Evolutionary conservation across 2,888 invertebrate species (phyloP).

Genomic region (Luperina nickerlii): DNA sequence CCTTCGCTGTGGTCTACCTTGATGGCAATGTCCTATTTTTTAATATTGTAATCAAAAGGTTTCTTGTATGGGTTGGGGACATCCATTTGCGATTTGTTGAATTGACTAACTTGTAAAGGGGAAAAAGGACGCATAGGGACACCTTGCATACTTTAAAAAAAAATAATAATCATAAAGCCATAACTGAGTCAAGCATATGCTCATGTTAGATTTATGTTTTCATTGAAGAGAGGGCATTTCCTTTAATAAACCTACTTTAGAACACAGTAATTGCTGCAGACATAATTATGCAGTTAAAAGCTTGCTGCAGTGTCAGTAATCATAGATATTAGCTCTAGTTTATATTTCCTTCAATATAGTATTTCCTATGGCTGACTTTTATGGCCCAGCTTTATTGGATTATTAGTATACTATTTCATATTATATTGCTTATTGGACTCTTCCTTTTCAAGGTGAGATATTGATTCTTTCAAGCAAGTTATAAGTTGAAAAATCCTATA

Average conservation of each 20-base stretch:
- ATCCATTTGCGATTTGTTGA: no score
- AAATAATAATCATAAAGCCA: not conserved
- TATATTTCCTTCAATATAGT: slow-evolving; percentile 38
- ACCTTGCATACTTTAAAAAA: no score
- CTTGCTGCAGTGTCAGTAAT: slow-evolving; percentile 27
- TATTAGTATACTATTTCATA: slow-evolving; percentile 3
- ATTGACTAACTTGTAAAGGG: not conserved
- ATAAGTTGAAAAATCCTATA: not conserved
- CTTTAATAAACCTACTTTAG: slow-evolving; percentile 9
- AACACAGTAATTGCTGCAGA: slow-evolving; percentile 7
- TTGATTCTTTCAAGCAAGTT: not conserved
- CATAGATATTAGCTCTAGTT: slow-evolving; percentile 26
- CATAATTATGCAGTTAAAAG: slow-evolving; percentile 28
- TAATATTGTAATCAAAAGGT: not conserved
- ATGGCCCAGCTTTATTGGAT: slow-evolving; percentile 8
- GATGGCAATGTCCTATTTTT: not conserved
- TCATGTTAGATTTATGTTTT: no score
- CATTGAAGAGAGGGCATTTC: not conserved
- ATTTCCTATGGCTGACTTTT: slow-evolving; percentile 25
- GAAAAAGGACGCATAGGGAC: no score
- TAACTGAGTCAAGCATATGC: not conserved
- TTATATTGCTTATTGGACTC: not conserved
- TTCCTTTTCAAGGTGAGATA: not conserved
- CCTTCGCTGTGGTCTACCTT: no score
- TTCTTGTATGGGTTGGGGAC: not conserved